Evolutionary conservation across 2,797 vertebrate genomes (phyloP).

Genomic region (Poeciliopsis presidionis): DNA sequence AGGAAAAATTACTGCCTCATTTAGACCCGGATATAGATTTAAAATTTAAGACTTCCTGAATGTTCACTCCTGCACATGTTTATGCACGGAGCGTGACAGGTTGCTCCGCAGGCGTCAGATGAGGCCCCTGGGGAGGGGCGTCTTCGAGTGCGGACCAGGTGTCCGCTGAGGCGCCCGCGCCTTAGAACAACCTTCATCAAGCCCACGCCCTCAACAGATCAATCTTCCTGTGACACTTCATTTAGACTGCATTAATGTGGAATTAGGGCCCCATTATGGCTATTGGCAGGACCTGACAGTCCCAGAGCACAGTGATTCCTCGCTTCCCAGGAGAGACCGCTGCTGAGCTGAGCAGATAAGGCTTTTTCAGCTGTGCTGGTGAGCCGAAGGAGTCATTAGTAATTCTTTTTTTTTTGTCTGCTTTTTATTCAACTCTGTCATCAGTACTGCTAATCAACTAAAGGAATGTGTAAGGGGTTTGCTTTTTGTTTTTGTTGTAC

Average conservation of each 20-base stretch:
- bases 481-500: slow-evolving; percentile 30
- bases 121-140: slow-evolving; percentile 77
- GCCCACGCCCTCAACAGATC: slow-evolving; percentile 87
- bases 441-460: slow-evolving; percentile 82
- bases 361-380: slow-evolving; percentile 66
- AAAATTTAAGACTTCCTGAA: slow-evolving; percentile 42
- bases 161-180: slow-evolving; percentile 83
- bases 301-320: slow-evolving; percentile 80
- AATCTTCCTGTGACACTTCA: slow-evolving; percentile 96
- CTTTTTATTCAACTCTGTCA: slow-evolving; percentile 73
- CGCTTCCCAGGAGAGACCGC: slow-evolving; percentile 73
- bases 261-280: slow-evolving; percentile 91
- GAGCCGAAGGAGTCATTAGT: slow-evolving; percentile 77
- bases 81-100: slow-evolving; percentile 45
- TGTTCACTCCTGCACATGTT: slow-evolving; percentile 5
- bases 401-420: slow-evolving; percentile 45
- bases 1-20: slow-evolving; percentile 34
- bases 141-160: slow-evolving; percentile 78
- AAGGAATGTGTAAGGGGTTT: slow-evolving; percentile 75
- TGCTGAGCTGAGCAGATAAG: slow-evolving; percentile 83
- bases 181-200: slow-evolving; percentile 84
- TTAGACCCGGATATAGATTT: slow-evolving; percentile 36
- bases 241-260: slow-evolving; percentile 98
- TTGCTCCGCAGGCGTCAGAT: slow-evolving; percentile 64
- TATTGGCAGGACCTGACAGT: slow-evolving; percentile 92